Conservation (phyloP, 2,797 vertebrate species). For the Pseudotriccus pelzelni region DNA sequence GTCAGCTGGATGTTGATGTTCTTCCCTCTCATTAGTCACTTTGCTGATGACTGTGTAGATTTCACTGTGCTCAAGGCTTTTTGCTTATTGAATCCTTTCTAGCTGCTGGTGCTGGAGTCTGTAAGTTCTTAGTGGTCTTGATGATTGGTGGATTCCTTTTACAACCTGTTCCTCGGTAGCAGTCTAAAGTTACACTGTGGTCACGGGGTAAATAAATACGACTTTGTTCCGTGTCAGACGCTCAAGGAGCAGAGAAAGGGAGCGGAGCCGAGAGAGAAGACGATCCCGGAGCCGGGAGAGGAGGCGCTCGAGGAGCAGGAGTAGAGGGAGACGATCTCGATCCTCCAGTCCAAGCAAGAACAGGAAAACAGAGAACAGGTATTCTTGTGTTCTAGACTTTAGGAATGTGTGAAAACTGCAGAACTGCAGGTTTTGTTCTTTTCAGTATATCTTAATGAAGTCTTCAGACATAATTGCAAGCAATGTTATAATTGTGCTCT, state of each 20-base stretch:
- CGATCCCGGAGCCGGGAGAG: conserved; percentile 84
- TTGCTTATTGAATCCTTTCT: background rate
- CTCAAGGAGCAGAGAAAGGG: conserved; percentile 92
- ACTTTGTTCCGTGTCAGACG: conserved; percentile 74
- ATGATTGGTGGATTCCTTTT: background rate
- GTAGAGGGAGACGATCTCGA: conserved; percentile 85
- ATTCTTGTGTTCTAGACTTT: background rate
- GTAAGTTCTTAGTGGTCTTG: background rate
- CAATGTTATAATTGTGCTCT: background rate
- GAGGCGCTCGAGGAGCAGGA: conserved; percentile 83
- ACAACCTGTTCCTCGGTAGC: background rate
- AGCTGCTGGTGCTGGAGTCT: background rate
- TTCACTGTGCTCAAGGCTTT: background rate
- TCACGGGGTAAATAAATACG: background rate
- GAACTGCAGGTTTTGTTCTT: too few relatives aligned
- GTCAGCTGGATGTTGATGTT: rapidly evolving
- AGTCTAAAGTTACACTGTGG: background rate
- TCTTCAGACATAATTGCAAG: background rate
- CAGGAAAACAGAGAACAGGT: conserved; percentile 90
- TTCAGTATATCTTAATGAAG: background rate
- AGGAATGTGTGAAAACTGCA: background rate
- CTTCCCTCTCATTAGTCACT: background rate
- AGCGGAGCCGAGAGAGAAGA: conserved; percentile 90
- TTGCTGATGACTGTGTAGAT: background rate
- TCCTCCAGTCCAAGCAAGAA: conserved; percentile 87